Percentiles rank a stretch among this genome's conserved stretches.
Evolutionary conservation across 2,797 vertebrate species (phyloP).

Genomic region (Phrynocephalus forsythii): DNA sequence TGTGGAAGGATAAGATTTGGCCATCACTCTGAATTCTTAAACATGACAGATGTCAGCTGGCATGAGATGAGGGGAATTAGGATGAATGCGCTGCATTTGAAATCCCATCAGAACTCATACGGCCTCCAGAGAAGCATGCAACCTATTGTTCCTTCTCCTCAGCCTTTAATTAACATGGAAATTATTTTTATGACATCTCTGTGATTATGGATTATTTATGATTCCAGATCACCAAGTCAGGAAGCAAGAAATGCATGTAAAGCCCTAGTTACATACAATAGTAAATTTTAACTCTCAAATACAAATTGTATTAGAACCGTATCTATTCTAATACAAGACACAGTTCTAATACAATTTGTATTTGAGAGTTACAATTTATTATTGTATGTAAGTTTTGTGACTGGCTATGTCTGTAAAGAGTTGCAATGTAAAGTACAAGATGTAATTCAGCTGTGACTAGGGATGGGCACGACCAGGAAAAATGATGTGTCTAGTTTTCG

Average conservation of each 20-base stretch:
- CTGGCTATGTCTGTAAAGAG: too few relatives aligned
- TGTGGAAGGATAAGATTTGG: background rate
- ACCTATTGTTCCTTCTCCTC: background rate
- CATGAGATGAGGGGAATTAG: constrained; percentile 4
- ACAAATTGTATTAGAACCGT: too few relatives aligned
- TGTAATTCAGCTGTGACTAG: too few relatives aligned
- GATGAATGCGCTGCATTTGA: background rate
- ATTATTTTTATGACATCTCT: constrained; percentile 21
- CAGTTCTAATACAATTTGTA: too few relatives aligned
- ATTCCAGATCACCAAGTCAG: background rate
- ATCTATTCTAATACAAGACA: too few relatives aligned
- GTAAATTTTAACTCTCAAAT: too few relatives aligned
- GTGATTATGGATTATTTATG: constrained; percentile 25
- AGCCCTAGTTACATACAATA: background rate
- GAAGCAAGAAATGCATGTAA: constrained; percentile 37
- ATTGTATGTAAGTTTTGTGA: too few relatives aligned
- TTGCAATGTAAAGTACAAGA: too few relatives aligned
- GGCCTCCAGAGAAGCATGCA: background rate
- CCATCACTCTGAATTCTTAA: constrained; percentile 8
- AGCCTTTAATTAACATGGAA: constrained; percentile 33
- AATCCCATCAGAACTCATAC: background rate
- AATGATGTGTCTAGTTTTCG: too few relatives aligned
- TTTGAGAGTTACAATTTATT: too few relatives aligned
- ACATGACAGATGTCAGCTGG: background rate
- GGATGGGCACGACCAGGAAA: too few relatives aligned